phyloP scores from a whole-genome alignment of 2,888 invertebrate genomes.

The Xestia ashworthii region DNA sequence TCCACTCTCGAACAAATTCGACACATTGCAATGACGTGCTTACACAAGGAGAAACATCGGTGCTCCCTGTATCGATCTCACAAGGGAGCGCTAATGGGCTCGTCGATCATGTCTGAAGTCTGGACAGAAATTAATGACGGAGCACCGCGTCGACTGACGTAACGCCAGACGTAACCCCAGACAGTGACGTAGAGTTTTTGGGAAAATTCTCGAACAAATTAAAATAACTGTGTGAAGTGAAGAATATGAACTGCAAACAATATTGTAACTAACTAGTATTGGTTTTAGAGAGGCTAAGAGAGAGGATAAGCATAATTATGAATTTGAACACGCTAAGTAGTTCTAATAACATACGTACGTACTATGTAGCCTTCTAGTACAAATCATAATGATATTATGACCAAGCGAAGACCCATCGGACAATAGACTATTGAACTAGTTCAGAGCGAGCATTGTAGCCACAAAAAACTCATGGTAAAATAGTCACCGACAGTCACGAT shows the following conservation, averaged over 20 bases:
- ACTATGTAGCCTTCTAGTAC: not conserved
- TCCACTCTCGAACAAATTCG: not conserved
- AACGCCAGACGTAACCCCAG: conserved; percentile 7
- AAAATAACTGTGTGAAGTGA: not conserved
- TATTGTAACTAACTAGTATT: not conserved
- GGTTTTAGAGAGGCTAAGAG: not conserved
- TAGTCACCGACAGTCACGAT: conserved; percentile 25
- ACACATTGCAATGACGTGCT: not conserved
- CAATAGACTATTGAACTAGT: conserved; percentile 6
- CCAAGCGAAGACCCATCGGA: not conserved
- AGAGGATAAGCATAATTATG: not conserved
- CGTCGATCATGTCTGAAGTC: conserved; percentile 26
- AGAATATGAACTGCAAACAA: not conserved
- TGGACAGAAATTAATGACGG: conserved; percentile 23
- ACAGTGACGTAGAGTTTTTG: conserved; percentile 27
- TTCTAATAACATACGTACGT: not conserved
- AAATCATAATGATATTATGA: conserved; percentile 9
- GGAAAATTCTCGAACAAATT: conserved; percentile 3
- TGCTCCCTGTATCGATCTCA: conserved; percentile 20
- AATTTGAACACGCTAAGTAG: not conserved
- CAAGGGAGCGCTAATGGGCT: conserved; percentile 5
- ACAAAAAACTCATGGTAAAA: conserved; percentile 30
- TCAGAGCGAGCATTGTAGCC: not conserved
- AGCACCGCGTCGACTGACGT: conserved; percentile 14
- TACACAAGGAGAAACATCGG: not conserved